Conservation (phyloP, 2,888 invertebrate genomes). For the Xanthia icteritia region DNA sequence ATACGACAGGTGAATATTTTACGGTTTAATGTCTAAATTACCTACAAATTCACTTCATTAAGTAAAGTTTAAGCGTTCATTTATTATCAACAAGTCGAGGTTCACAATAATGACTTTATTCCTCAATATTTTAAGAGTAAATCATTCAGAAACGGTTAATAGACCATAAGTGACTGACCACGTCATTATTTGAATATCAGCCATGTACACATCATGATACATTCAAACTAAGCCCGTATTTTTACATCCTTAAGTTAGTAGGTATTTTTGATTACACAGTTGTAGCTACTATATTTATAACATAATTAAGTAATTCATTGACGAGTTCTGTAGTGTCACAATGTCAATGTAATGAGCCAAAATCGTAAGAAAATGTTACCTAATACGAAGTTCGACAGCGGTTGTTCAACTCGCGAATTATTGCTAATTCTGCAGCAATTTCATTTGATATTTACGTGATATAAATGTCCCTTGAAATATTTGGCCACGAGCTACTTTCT, state of each 20-base stretch:
- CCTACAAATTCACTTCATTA: slow-evolving; percentile 50
- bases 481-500: slow-evolving; percentile 62
- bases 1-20: slow-evolving; percentile 36
- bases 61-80: slow-evolving; percentile 5
- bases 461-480: slow-evolving; percentile 73
- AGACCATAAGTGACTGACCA: slow-evolving; percentile 9
- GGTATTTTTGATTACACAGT: slow-evolving; percentile 23
- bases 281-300: slow-evolving; percentile 12
- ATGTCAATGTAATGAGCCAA: slow-evolving; percentile 67
- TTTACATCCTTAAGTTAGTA: not conserved
- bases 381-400: slow-evolving; percentile 57
- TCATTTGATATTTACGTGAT: slow-evolving; percentile 70
- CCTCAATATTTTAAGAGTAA: slow-evolving; percentile 8
- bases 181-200: slow-evolving; percentile 29
- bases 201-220: slow-evolving; percentile 18
- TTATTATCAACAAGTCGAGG: slow-evolving; percentile 3
- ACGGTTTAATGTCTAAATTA: slow-evolving; percentile 59
- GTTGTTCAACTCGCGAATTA: slow-evolving; percentile 81
- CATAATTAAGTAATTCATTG: slow-evolving; percentile 31
- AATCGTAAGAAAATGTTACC: slow-evolving; percentile 66
- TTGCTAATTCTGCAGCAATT: slow-evolving; percentile 76
- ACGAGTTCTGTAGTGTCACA: slow-evolving; percentile 16
- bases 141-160: slow-evolving; percentile 21
- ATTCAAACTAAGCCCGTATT: slow-evolving; percentile 5
- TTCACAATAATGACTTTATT: too few relatives aligned